A percentile compares a stretch with the other conserved stretches of the same genome.
Evolutionary conservation across 2,888 invertebrate species (phyloP).

Genomic region (Sarcophaga rosellei): DNA sequence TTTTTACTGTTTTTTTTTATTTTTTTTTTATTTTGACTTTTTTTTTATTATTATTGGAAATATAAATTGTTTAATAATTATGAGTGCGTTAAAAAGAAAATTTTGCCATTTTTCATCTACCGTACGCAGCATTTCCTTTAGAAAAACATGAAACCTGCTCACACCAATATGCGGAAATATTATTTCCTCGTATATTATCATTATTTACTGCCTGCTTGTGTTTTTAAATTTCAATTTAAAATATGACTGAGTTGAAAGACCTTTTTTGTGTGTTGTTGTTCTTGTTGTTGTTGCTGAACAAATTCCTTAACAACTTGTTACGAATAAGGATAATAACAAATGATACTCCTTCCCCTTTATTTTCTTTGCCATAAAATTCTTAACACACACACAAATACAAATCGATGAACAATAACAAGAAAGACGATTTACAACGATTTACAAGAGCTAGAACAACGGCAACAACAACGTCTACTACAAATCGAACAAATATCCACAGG

Average conservation of each 20-base stretch:
- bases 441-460: background rate
- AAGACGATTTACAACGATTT: background rate
- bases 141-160: background rate
- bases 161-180: background rate
- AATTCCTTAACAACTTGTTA: slow-evolving; percentile 53
- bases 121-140: background rate
- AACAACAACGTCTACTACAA: slow-evolving; percentile 11
- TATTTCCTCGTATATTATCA: background rate
- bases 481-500: slow-evolving; percentile 8
- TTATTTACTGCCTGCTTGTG: slow-evolving; percentile 19
- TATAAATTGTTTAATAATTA: slow-evolving; percentile 18
- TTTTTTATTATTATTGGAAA: background rate
- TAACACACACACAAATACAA: background rate
- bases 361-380: background rate
- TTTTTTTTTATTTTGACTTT: no score
- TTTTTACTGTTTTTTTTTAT: background rate
- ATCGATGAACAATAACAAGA: background rate
- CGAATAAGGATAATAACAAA: background rate
- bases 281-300: background rate
- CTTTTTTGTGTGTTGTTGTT: background rate
- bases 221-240: background rate
- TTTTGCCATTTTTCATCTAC: background rate
- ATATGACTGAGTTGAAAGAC: slow-evolving; percentile 15
- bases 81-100: slow-evolving; percentile 14
- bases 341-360: background rate